phyloP scores from a whole-genome alignment of 2,888 invertebrate species.

The Drosophila rellima region DNA sequence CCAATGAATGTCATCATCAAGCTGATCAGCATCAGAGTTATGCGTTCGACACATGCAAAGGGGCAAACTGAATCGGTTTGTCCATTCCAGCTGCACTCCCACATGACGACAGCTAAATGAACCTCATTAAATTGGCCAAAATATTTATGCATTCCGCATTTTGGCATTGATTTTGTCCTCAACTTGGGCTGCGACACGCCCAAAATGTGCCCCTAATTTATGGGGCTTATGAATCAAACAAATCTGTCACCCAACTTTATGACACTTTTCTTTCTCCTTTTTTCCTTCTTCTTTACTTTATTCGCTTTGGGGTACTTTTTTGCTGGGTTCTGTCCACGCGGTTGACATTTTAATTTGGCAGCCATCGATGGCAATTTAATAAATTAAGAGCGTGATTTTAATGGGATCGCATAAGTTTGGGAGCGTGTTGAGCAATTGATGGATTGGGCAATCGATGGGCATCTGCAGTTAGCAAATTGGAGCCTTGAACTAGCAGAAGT shows the following conservation, averaged over 20 bases:
- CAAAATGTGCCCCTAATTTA: slow-evolving; percentile 69
- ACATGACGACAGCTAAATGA: slow-evolving; percentile 75
- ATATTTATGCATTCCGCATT: slow-evolving; percentile 75
- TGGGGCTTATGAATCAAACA: slow-evolving; percentile 73
- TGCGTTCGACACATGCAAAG: slow-evolving; percentile 72
- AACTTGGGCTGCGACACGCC: slow-evolving; percentile 60
- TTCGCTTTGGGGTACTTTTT: slow-evolving; percentile 11
- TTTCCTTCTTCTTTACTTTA: not conserved
- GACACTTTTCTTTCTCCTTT: slow-evolving; percentile 58
- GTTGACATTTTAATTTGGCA: slow-evolving; percentile 81
- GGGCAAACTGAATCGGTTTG: slow-evolving; percentile 25
- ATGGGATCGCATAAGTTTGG: slow-evolving; percentile 53
- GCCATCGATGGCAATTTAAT: slow-evolving; percentile 76
- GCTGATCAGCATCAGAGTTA: slow-evolving; percentile 48
- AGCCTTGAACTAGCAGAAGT: slow-evolving; percentile 46
- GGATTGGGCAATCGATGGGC: slow-evolving; percentile 50
- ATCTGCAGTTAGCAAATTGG: slow-evolving; percentile 40
- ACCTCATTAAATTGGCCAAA: slow-evolving; percentile 77
- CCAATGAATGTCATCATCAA: slow-evolving; percentile 73
- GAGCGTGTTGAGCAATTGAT: slow-evolving; percentile 67
- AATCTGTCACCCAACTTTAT: slow-evolving; percentile 78
- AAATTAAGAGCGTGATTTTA: slow-evolving; percentile 67
- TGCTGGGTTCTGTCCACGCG: slow-evolving; percentile 38
- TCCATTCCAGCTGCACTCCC: slow-evolving; percentile 37
- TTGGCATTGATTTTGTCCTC: slow-evolving; percentile 61